Conservation (phyloP, 2,797 vertebrate genomes). For the Astyanax mexicanus region DNA sequence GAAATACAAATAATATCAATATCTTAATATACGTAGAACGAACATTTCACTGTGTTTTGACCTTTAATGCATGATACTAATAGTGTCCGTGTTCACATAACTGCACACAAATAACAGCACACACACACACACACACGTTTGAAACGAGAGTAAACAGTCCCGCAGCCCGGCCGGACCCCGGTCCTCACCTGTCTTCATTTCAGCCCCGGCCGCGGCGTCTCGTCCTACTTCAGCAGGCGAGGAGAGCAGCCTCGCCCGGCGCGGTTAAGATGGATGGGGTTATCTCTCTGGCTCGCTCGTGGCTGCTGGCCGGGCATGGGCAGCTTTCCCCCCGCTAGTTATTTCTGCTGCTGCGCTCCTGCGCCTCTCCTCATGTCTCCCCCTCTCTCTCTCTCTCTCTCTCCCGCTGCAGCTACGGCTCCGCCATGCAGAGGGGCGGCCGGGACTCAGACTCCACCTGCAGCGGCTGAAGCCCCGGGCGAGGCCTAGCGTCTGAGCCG, state of each 20-base stretch:
- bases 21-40: too few relatives aligned
- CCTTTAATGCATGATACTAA: too few relatives aligned
- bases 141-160: not conserved
- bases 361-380: constrained; percentile 17
- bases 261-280: not conserved
- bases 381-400: not conserved
- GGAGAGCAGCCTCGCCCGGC: not conserved
- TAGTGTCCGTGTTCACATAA: too few relatives aligned
- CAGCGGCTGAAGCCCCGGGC: not conserved
- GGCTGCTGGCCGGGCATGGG: constrained; percentile 20
- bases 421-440: not conserved
- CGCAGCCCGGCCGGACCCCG: too few relatives aligned
- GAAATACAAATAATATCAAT: too few relatives aligned
- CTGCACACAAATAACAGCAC: too few relatives aligned
- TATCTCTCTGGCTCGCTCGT: constrained; percentile 71
- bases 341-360: constrained; percentile 35
- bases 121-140: not conserved
- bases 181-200: constrained; percentile 49
- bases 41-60: too few relatives aligned
- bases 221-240: not conserved
- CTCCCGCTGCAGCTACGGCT: not conserved
- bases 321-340: not conserved
- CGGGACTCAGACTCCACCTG: not conserved
- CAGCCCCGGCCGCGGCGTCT: not conserved
- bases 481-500: not conserved